Conservation (phyloP, 2,113 vertebrate genomes). For the Alouatta palliata region DNA sequence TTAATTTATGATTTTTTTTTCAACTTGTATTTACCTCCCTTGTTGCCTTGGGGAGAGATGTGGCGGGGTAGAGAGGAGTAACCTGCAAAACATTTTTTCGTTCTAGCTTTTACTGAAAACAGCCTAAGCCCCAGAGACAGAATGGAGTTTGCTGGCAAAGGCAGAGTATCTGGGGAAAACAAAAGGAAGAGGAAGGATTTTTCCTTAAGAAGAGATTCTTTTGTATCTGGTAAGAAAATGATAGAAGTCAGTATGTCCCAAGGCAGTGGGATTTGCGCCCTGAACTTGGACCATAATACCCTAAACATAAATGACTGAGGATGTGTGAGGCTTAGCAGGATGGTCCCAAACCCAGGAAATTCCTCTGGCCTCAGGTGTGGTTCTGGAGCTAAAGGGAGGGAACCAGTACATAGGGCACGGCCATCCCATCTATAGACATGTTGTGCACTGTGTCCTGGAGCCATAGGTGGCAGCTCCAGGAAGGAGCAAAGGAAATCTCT, state of each 20-base stretch:
- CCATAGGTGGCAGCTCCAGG: background rate
- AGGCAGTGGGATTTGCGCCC: background rate
- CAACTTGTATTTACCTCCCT: background rate
- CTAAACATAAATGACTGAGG: background rate
- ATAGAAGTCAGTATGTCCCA: background rate
- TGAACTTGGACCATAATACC: background rate
- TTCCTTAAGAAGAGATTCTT: background rate
- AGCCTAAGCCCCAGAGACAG: background rate
- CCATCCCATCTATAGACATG: background rate
- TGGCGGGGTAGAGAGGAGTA: background rate
- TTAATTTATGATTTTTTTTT: background rate
- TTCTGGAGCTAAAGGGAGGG: background rate
- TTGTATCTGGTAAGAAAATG: background rate
- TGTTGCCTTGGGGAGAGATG: background rate
- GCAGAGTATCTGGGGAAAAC: background rate
- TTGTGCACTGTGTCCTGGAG: background rate
- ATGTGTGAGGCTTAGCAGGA: background rate
- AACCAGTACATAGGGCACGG: background rate
- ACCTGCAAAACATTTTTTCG: background rate
- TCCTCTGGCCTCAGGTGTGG: background rate
- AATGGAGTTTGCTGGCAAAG: background rate
- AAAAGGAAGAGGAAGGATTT: background rate
- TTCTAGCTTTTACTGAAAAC: background rate
- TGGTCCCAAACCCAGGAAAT: background rate
- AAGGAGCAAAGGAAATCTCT: background rate